phyloP scores from a whole-genome alignment of 2,888 invertebrate genomes.

The Apotomis betuletana region DNA sequence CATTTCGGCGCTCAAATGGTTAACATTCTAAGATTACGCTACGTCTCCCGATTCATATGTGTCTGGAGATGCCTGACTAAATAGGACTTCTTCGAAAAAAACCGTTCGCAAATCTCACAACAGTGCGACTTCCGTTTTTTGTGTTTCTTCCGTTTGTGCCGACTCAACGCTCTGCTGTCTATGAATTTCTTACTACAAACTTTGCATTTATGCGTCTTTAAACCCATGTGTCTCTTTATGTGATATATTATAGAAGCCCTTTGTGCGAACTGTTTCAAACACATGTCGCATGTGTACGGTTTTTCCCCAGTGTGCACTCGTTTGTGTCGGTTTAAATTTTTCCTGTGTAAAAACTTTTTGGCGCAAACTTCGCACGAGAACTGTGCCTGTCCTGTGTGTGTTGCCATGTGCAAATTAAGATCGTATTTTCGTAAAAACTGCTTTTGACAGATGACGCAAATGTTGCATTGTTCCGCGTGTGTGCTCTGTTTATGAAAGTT shows the following conservation, averaged over 20 bases:
- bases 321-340: constrained; percentile 13
- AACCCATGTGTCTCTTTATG: not conserved
- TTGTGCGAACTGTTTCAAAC: constrained; percentile 5
- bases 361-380: not conserved
- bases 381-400: not conserved
- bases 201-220: constrained; percentile 5
- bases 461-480: not conserved
- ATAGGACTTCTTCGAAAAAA: not conserved
- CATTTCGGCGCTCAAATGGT: too few species aligned
- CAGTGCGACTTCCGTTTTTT: not conserved
- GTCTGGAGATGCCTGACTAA: not conserved
- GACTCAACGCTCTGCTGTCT: not conserved
- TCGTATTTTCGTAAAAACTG: not conserved
- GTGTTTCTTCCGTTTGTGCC: not conserved
- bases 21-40: not conserved
- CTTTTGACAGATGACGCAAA: not conserved
- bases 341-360: not conserved
- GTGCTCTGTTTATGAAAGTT: not conserved
- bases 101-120: not conserved
- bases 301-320: constrained; percentile 12
- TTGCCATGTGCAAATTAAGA: not conserved
- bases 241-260: constrained; percentile 7
- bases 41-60: not conserved
- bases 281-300: constrained; percentile 8
- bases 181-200: not conserved